Percentiles rank a stretch among this genome's conserved stretches.
Conservation (phyloP, 2,888 invertebrate species). For the Bellardia bayeri region DNA sequence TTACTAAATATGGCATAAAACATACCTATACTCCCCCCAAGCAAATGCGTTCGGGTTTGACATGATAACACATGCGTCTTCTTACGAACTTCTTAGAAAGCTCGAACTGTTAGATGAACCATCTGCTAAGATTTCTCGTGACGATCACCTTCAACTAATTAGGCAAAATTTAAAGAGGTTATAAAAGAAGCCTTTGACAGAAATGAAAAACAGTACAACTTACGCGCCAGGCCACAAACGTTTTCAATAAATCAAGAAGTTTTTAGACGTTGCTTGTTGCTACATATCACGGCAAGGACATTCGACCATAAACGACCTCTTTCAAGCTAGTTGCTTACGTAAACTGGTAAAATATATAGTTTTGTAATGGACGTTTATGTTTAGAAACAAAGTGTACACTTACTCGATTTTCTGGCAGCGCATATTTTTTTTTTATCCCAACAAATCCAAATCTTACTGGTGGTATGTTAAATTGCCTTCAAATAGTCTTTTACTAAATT, state of each 20-base stretch:
- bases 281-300: constrained; percentile 50
- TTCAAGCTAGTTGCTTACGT: background rate
- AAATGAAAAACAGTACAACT: constrained; percentile 33
- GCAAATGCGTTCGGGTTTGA: constrained; percentile 11
- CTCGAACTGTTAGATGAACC: constrained; percentile 41
- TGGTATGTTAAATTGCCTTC: too few relatives aligned
- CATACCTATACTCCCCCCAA: too few relatives aligned
- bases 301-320: constrained; percentile 4
- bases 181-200: constrained; percentile 47
- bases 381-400: too few relatives aligned
- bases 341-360: background rate
- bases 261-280: constrained; percentile 32
- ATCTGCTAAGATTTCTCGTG: background rate
- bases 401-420: too few relatives aligned
- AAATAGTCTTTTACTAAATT: too few relatives aligned
- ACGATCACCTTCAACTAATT: constrained; percentile 24
- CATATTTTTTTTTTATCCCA: too few relatives aligned
- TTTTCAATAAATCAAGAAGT: constrained; percentile 28
- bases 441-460: too few relatives aligned
- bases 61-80: constrained; percentile 39
- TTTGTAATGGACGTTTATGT: constrained; percentile 2
- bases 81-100: constrained; percentile 13
- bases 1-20: too few relatives aligned
- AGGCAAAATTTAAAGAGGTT: constrained; percentile 27
- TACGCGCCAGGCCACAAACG: constrained; percentile 10